Percentiles rank a stretch among this genome's conserved stretches.
Conservation (phyloP, 2,797 vertebrate species). For the Chloroceryle inda region DNA sequence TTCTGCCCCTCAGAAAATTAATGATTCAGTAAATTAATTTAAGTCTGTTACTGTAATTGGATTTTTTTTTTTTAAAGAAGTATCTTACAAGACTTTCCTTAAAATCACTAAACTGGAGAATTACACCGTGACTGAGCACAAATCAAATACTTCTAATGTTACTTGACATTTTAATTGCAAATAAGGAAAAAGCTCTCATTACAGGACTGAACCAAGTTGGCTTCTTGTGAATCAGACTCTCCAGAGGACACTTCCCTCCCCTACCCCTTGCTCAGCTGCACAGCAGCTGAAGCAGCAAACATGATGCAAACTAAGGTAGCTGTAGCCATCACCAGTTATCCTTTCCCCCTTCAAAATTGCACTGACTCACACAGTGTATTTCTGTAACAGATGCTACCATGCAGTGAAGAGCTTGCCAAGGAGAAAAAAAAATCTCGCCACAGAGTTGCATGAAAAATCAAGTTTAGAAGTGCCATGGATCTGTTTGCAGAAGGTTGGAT, state of each 20-base stretch:
- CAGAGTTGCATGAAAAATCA: not conserved
- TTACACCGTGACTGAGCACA: not conserved
- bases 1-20: constrained; percentile 69
- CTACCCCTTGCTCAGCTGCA: not conserved
- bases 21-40: constrained; percentile 73
- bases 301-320: not conserved
- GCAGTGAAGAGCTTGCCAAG: not conserved
- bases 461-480: not conserved
- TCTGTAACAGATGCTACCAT: not conserved
- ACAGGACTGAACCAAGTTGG: not conserved
- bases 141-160: constrained; percentile 13
- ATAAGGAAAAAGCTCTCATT: not conserved
- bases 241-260: not conserved
- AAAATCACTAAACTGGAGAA: constrained; percentile 33
- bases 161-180: constrained; percentile 54
- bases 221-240: constrained; percentile 9
- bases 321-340: not conserved
- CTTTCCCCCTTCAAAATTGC: not conserved
- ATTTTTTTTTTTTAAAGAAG: not conserved
- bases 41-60: constrained; percentile 42
- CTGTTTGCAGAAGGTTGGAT: not conserved
- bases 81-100: constrained; percentile 35
- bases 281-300: not conserved
- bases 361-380: not conserved
- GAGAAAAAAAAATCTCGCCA: not conserved